Base-by-base conservation (phyloP, 2,888 invertebrate species). In the Urechis unicinctus region DNA sequence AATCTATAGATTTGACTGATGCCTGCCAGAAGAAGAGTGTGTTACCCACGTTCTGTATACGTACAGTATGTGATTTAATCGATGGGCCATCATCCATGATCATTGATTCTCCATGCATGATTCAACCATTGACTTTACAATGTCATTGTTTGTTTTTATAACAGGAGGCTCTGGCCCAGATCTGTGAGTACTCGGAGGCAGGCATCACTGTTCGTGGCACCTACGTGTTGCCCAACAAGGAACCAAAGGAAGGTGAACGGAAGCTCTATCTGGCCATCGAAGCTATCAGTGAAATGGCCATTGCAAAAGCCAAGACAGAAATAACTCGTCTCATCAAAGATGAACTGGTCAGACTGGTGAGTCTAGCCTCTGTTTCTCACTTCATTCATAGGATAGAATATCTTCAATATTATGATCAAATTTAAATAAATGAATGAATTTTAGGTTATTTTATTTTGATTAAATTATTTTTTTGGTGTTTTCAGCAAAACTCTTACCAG, bases 151-250 rank as follows among this genome's bases (percentile, higher is more conserved):
- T 9, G n/a, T 52, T 44, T 53, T 17, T 22, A 66, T 66, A 17
- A 4, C 82, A 90, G 87, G 98, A 99, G 81, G 95, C 97, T 3
- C 80, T 99, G 63, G 94, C 94, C 0, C 91, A 97, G 74, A 96
- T 99, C 70, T 93, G 94, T 50, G 98, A 99, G 78, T 97, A 96
- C 79, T 96, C 96, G 0, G 98, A 99, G 78, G 98, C 97, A 0
- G 98, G 98, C 41, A 89, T 99, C 61, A 96, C 97, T 0, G 98
- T 99, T 0, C 85, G 97, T 45, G 98, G 98, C n/a, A 95, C 95
- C 0, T 83, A 81, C 68, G 92, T 91, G 73, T 93, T 93, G 9
- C 88, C 88, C 0, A 85, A 89, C 1, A 94, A 94, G 57, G 92
- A 94, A 77, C 72, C 73, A 4, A 70, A 73, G 58, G 73, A 72